Evolutionary conservation across 1,140 invertebrate genomes (phyloP), one percentile per base, ranked within the genome.

Genomic region (Hyposmocoma kahamanoa): DNA sequence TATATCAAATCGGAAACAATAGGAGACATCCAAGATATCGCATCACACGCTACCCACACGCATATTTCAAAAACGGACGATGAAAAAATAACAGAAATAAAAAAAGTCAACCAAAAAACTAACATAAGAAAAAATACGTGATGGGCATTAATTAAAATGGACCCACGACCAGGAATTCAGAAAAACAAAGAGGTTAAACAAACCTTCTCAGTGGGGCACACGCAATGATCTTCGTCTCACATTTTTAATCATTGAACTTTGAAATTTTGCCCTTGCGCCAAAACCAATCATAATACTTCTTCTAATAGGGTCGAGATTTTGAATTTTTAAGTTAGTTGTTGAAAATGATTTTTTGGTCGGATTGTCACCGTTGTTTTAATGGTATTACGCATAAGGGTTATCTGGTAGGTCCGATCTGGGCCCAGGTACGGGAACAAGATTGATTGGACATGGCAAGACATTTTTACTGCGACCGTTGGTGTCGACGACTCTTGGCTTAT

Each of bases 281-380:
- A 71, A 62, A 55, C 45, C 52, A 42, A 72, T 69, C 52, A 47
- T 73, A 57, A 50, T 22, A 3, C 10, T 21, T 17, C 24, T 30
- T 46, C 22, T 28, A 34, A 64, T 64, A 53, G 42, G 52, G 39
- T 53, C 50, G 42, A 62, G 41, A n/a, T 4, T 6, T 22, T 13
- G 19, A 30, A 34, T 24, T 19, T 34, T 43, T 28, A 47, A 56
- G 65, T 62, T 63, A 80, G 69, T 71, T 83, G 76, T 81, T 79
- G 73, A 76, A 79, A 79, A 74, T 69, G 52, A 72, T 81, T 79
- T 76, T 34, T 76, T 83, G 74, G 73, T 82, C 65, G 73, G 73
- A 81, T 84, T 83, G 81, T 84, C 81, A 83, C 79, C 79, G 79
- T 82, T 84, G 79, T 82, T 83, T 85, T 85, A 85, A 83, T 85